phyloP scores from a whole-genome alignment of 2,888 invertebrate species.

The Germaria angustata region DNA sequence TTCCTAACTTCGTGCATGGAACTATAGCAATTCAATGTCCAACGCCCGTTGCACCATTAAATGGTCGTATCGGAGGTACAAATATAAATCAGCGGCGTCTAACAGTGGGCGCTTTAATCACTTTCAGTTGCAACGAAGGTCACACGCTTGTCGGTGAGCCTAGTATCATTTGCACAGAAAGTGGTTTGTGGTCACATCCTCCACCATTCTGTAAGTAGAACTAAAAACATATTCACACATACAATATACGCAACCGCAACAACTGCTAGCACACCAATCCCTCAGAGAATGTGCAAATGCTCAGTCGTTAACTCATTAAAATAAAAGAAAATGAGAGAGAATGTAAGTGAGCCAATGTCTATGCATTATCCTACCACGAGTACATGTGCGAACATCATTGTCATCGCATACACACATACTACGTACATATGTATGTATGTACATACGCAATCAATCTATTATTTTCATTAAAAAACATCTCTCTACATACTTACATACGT shows the following conservation, averaged over 20 bases:
- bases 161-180: constrained; percentile 92
- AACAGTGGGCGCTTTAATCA: constrained; percentile 89
- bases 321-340: constrained; percentile 4
- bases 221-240: constrained; percentile 54
- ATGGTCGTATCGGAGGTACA: constrained; percentile 83
- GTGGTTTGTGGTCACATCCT: constrained; percentile 92
- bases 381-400: constrained; percentile 46
- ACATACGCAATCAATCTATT: background rate
- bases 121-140: constrained; percentile 87
- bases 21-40: constrained; percentile 89
- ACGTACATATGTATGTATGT: background rate
- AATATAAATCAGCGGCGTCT: constrained; percentile 83
- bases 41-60: constrained; percentile 86
- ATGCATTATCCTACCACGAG: constrained; percentile 16
- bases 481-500: background rate
- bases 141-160: constrained; percentile 86
- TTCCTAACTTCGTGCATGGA: background rate
- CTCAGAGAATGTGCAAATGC: constrained; percentile 44
- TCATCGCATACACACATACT: constrained; percentile 25
- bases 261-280: constrained; percentile 52
- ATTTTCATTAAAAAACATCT: constrained; percentile 2
- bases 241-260: constrained; percentile 45
- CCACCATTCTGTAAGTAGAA: constrained; percentile 87
- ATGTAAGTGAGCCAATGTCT: constrained; percentile 44
- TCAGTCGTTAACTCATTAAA: constrained; percentile 33